A percentile compares a stretch with the other conserved stretches of the same genome.
Conservation (phyloP, 2,888 invertebrate species). For the Amitus sp. region DNA sequence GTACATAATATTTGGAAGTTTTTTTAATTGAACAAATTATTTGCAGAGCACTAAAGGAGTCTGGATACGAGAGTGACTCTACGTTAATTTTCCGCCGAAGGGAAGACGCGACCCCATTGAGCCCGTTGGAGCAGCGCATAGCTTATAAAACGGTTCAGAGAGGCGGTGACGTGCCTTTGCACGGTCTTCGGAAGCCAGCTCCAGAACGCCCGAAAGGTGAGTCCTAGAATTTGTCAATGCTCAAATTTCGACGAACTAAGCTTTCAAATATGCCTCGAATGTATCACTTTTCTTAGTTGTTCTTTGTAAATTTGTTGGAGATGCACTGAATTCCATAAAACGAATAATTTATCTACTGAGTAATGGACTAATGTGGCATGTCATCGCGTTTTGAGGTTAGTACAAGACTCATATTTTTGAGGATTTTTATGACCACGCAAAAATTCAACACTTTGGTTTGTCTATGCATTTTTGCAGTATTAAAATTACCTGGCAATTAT, state of each 20-base stretch:
- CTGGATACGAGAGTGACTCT: conserved; percentile 92
- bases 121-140: conserved; percentile 84
- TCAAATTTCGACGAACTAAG: conserved; percentile 20
- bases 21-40: too few species aligned
- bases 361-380: conserved; percentile 31
- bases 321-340: conserved; percentile 8
- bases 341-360: conserved; percentile 20
- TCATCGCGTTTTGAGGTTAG: conserved; percentile 16
- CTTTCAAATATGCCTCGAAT: conserved; percentile 18
- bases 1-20: too few species aligned
- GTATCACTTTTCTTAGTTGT: too few species aligned
- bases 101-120: conserved; percentile 75
- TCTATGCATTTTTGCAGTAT: too few species aligned
- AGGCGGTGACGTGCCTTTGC: conserved; percentile 93
- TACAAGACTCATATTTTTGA: conserved; percentile 8
- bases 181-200: conserved; percentile 90
- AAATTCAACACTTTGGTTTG: too few species aligned
- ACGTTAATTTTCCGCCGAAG: conserved; percentile 85
- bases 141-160: conserved; percentile 90
- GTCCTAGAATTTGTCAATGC: conserved; percentile 38
- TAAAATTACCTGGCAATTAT: too few species aligned
- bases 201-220: conserved; percentile 85
- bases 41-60: conserved; percentile 82
- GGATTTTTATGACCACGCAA: too few species aligned
- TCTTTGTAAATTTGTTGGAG: too few species aligned